Conservation (phyloP, 2,797 vertebrate genomes). For the Halcyon badia region DNA sequence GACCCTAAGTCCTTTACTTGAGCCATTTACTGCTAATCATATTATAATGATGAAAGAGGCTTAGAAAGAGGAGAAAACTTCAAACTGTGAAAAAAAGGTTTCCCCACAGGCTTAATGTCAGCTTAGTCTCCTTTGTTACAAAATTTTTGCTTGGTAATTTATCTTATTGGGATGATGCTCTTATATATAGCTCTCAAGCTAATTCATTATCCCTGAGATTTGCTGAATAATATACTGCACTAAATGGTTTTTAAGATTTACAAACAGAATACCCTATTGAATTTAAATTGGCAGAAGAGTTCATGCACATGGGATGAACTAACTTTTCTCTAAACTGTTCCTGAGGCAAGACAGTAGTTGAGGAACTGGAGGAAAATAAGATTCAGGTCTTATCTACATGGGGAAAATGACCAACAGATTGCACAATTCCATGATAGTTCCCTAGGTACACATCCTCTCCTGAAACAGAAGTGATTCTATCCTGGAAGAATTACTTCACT, state of each 20-base stretch:
- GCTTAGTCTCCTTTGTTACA: not conserved
- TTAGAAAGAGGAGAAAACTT: not conserved
- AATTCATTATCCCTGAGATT: not conserved
- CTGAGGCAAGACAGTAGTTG: not conserved
- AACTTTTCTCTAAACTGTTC: not conserved
- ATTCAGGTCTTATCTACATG: not conserved
- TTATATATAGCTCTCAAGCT: not conserved
- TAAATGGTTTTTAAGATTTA: not conserved
- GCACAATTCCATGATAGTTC: not conserved
- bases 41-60: not conserved
- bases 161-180: not conserved
- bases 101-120: not conserved
- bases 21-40: not conserved
- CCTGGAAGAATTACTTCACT: not conserved
- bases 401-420: conserved; percentile 13
- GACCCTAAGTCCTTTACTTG: not conserved
- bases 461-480: conserved; percentile 36
- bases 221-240: not conserved
- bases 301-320: not conserved
- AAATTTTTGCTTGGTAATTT: not conserved
- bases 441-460: not conserved
- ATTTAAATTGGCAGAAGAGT: conserved; percentile 10
- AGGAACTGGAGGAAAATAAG: not conserved
- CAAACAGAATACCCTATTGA: not conserved
- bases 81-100: not conserved